A percentile compares a stretch with the other conserved stretches of the same genome.
These are phyloP conservation scores for Myioborus melanocephalus DNA, from an alignment of 2,797 vertebrate genomes.

Conservation along the genomic window DNA sequence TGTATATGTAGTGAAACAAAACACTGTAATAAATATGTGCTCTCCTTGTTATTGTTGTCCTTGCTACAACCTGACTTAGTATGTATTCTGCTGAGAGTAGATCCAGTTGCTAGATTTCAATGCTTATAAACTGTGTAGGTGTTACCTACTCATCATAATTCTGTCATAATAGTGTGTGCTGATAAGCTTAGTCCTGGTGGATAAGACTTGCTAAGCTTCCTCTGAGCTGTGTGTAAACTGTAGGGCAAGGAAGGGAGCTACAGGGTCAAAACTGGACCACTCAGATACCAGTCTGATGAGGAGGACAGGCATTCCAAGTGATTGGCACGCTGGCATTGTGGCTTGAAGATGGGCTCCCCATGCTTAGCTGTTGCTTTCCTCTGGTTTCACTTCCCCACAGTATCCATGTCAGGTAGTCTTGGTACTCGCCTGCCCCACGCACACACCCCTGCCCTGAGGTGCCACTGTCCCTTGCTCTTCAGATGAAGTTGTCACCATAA, in stretches of 20 bases:
- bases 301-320: not conserved
- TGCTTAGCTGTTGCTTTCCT: not conserved
- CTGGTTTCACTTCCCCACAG: not conserved
- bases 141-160: not conserved
- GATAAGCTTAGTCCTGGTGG: not conserved
- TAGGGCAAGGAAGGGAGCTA: not conserved
- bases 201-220: not conserved
- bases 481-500: not conserved
- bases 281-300: not conserved
- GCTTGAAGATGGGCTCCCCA: not conserved
- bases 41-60: not conserved
- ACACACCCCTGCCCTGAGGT: not conserved
- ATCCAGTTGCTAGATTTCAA: not conserved
- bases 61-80: not conserved
- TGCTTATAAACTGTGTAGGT: not conserved
- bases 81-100: not conserved
- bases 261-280: not conserved
- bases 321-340: accelerated
- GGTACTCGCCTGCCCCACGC: accelerated
- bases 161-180: not conserved
- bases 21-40: not conserved
- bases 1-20: not conserved
- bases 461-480: not conserved
- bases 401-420: not conserved
- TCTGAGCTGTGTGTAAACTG: not conserved